Base-by-base conservation (phyloP, 1,140 invertebrate genomes). In the Cydia fagiglandana region DNA sequence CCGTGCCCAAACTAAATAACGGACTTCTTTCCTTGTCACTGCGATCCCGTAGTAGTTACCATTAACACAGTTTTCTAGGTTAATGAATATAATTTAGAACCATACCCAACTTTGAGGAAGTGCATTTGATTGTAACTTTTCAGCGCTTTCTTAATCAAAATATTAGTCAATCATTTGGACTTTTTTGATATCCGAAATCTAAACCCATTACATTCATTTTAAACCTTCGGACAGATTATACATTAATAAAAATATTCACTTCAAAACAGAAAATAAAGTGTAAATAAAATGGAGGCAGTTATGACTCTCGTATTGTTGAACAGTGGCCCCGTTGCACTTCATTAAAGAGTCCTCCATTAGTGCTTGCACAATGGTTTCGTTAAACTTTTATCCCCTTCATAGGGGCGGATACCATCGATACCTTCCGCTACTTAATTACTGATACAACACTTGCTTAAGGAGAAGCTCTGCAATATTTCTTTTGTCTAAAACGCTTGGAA, bases 1-100 rank as follows among this genome's bases (percentile, higher is more conserved):
- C 34, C 66, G 38, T 70, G 66, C 17, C 66, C 28, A 61, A 61
- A 61, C 56, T 24, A 61, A 61, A 61, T 61, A 61, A 61, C 20
- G 20, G n/a, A n/a, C 56, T 61, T 61, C 56, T 61, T 61, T 24
- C 56, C 20, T 53, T 61, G 56, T 61, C 56, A 61, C 56, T 20
- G 56, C 17, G n/a, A 61, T 61, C 56, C 56, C 50, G 4, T 53
- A n/a, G 13, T n/a, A 53, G 15, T 53, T n/a, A 53, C 5, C n/a
- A 53, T 53, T 17, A n/a, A 53, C 15, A 53, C n/a, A n/a, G 6
- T 9, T 53, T 53, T 53, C 4, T 17, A 47, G 45, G 2, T 47
- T 47, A 47, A 47, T 47, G 45, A 1, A 47, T 2, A 3, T 13
- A 47, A 47, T 47, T 41, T 15, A 47, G 3, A 47, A 34, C 5